Evolutionary conservation across 2,888 invertebrate species (phyloP).

Genomic region (Leucophora obtusa): DNA sequence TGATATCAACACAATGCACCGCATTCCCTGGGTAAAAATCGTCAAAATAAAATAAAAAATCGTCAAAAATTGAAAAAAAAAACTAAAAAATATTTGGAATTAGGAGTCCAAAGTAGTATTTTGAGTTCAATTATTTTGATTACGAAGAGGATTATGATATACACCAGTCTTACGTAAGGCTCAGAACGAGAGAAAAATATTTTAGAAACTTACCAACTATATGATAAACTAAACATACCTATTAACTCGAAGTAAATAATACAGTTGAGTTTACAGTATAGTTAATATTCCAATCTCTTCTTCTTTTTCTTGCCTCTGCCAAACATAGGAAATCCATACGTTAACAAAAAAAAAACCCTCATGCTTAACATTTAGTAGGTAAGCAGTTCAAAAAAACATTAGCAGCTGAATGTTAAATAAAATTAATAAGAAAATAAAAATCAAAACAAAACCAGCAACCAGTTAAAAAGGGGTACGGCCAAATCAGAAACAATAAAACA

Average conservation of each 20-base stretch:
- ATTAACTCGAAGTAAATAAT: neutral
- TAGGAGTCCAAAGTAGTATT: too few relatives aligned
- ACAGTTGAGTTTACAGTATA: constrained; percentile 17
- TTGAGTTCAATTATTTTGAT: too few relatives aligned
- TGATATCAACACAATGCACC: too few relatives aligned
- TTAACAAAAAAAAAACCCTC: constrained; percentile 3
- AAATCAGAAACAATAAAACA: constrained; percentile 28
- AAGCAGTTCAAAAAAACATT: constrained; percentile 48
- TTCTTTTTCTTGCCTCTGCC: constrained; percentile 38
- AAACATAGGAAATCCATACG: constrained; percentile 45
- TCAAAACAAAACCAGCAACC: constrained; percentile 44
- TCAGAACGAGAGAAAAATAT: neutral
- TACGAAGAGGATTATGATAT: too few relatives aligned
- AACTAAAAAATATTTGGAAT: too few relatives aligned
- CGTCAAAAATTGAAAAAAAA: too few relatives aligned
- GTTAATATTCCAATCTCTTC: constrained; percentile 24
- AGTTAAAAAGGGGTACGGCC: constrained; percentile 47
- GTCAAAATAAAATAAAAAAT: too few relatives aligned
- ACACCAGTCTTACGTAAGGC: too few relatives aligned
- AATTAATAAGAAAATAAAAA: constrained; percentile 28
- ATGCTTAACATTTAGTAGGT: constrained; percentile 43
- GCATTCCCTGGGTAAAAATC: too few relatives aligned
- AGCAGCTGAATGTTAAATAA: constrained; percentile 17
- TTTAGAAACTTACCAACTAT: neutral
- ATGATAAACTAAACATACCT: neutral